phyloP scores from a whole-genome alignment of 2,888 invertebrate species.

The Acanthopleura granulata region DNA sequence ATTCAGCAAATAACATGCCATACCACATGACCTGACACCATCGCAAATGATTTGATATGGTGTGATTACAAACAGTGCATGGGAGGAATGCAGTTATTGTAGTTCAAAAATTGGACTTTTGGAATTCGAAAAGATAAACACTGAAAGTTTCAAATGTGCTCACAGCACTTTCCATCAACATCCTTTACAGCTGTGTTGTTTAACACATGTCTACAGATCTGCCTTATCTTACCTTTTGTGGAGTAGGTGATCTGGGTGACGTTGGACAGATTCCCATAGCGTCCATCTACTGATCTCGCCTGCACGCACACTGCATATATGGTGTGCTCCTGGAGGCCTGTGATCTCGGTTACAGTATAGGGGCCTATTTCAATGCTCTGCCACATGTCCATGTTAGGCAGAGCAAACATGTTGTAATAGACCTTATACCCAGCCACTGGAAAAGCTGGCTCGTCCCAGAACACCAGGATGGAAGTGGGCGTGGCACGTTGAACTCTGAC shows the following conservation, averaged over 20 bases:
- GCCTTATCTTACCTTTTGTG: slow-evolving; percentile 36
- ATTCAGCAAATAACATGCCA: no score
- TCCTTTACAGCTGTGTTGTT: no score
- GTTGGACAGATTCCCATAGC: slow-evolving; percentile 64
- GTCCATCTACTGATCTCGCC: slow-evolving; percentile 58
- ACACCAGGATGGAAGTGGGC: slow-evolving; percentile 88
- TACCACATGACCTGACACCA: no score
- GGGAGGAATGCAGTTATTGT: no score
- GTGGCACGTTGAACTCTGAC: slow-evolving; percentile 95
- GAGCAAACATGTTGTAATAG: slow-evolving; percentile 59
- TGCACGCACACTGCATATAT: slow-evolving; percentile 63
- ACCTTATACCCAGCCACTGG: slow-evolving; percentile 65
- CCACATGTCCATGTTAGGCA: slow-evolving; percentile 61
- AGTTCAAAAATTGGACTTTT: no score
- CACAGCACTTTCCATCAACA: no score
- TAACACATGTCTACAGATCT: background rate
- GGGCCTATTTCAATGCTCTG: slow-evolving; percentile 58
- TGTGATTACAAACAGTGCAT: no score
- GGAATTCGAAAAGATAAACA: no score
- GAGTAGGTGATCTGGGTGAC: slow-evolving; percentile 37
- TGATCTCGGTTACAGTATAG: slow-evolving; percentile 57
- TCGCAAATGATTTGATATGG: no score
- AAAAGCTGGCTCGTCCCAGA: slow-evolving; percentile 73
- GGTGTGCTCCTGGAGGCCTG: slow-evolving; percentile 50
- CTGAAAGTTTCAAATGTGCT: no score